Conservation (phyloP, 2,888 invertebrate species). For the Parascotia fuliginaria region DNA sequence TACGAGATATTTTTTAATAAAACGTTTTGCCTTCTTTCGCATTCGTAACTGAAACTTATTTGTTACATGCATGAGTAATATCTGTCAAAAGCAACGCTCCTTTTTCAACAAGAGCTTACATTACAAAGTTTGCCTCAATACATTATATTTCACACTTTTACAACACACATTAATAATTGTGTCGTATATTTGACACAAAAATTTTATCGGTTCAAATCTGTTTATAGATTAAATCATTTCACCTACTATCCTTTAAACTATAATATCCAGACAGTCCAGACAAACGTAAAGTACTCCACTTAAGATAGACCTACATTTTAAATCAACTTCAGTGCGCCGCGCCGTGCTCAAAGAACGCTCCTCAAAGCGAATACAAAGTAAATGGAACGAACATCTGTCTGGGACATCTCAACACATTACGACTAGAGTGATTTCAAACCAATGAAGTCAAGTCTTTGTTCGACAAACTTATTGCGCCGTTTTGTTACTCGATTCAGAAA, state of each 20-base stretch:
- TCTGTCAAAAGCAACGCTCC: too few relatives aligned
- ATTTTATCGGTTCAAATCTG: slow-evolving; percentile 12
- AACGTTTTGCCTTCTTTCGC: too few relatives aligned
- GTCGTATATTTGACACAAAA: too few relatives aligned
- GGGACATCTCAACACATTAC: slow-evolving; percentile 52
- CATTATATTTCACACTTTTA: too few relatives aligned
- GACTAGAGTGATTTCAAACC: slow-evolving; percentile 41
- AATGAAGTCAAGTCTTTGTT: slow-evolving; percentile 48
- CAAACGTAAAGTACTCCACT: slow-evolving; percentile 26
- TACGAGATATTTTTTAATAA: not conserved
- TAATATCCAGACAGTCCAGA: slow-evolving; percentile 31
- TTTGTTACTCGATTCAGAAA: slow-evolving; percentile 44
- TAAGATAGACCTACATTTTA: slow-evolving; percentile 43
- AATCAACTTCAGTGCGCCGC: slow-evolving; percentile 30
- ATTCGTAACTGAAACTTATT: too few relatives aligned
- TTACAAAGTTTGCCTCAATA: too few relatives aligned
- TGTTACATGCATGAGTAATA: too few relatives aligned
- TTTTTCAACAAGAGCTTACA: slow-evolving; percentile 14
- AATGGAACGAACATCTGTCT: slow-evolving; percentile 50
- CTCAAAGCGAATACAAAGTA: slow-evolving; percentile 51
- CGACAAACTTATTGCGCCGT: slow-evolving; percentile 45
- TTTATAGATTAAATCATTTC: slow-evolving; percentile 12
- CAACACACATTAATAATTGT: too few relatives aligned
- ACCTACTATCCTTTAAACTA: not conserved
- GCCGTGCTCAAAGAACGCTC: slow-evolving; percentile 22